Evolutionary conservation across 37 sponge, comb jelly and placozoan species (phyloP), one percentile per base, ranked within the genome.

Genomic region (Beroe forskalii): DNA sequence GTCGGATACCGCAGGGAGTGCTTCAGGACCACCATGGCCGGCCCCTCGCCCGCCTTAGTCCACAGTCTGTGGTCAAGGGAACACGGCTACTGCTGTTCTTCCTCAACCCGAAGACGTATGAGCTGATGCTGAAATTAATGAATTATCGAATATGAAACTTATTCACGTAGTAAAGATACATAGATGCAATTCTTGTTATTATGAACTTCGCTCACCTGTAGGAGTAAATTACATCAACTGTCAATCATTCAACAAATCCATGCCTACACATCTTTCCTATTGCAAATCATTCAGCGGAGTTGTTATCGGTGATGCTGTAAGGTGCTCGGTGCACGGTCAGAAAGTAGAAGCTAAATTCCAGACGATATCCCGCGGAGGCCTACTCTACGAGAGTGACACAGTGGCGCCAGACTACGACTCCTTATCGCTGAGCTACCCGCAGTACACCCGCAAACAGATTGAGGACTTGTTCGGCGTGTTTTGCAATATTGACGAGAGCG

Each of bases 41-140:
- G 19, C 86, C 86, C 2, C 24, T 80, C 28, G 86, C 55, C 0
- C 43, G 48, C 2, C 86, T 80, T 2, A 44, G 55, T 80, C 55
- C 44, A 41, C 86, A 80, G 55, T 80, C 86, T 0, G 35, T 80
- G 0, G 30, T 80, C 24, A 38, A 22, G 37, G 86, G 86, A 80
- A 80, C 86, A 3, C 40, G 86, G 27, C 86, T 80, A 1, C 38
- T 69, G 12, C 72, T 69, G 19, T 69, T 35, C 38, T 69, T 69
- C 72, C 33, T 69, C 19, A 35, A 69, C 6, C 35, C 35, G 4
- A 69, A 69, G 72, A 20, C 72, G 2, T 69, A 2, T 33, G 38
- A 69, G 17, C 72, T 69, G 35, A 48, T 48, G 12, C 55, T 48
- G n/a, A n/a, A n/a, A n/a, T n/a, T n/a, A n/a, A n/a, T n/a, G n/a